Base-by-base conservation (phyloP, 2,888 invertebrate genomes). In the Hipparchia semele region DNA sequence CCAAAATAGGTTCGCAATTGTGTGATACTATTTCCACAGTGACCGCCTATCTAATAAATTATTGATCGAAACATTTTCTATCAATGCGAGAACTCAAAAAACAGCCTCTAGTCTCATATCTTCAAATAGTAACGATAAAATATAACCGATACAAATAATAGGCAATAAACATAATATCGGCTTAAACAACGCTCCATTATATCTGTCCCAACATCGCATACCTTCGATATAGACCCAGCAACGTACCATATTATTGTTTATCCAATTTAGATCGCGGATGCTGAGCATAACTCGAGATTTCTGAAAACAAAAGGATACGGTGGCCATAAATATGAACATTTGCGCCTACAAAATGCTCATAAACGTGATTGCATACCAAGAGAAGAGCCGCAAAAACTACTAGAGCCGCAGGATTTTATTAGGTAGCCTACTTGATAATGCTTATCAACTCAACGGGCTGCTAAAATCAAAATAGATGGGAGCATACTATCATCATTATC, bases 281-380 rank as follows among this genome's bases (percentile, higher is more conserved):
- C 53, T 66, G 70, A 49, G 71, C 77, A 76, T 75, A 77, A 76
- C 75, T 77, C 69, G 71, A 69, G 73, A 76, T 74, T 76, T 74
- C 74, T 73, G 72, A 74, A 77, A 85, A 86, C 85, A 86, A 87
- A 85, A 81, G 79, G 79, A 78, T 80, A 80, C 74, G 69, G 72
- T 33, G 65, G 74, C 80, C 80, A 82, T 83, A 83, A 83, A 85
- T 78, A 81, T 81, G 73, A 79, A 80, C 80, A 82, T 58, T 87
- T 80, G 82, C 84, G 84, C 84, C 85, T 84, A 82, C 85, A 84
- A 82, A 80, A 78, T 72, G 77, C 72, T 71, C 80, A 82, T 82
- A 82, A 86, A 84, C 80, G 56, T 23, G 23, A 8, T 58, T 23
- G 58, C 23, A 58, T 13, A 58, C 58, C 8, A 13, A 2, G 4